Evolutionary conservation across 2,888 invertebrate genomes (phyloP).

Genomic region (Macrosoma leucophasiata): DNA sequence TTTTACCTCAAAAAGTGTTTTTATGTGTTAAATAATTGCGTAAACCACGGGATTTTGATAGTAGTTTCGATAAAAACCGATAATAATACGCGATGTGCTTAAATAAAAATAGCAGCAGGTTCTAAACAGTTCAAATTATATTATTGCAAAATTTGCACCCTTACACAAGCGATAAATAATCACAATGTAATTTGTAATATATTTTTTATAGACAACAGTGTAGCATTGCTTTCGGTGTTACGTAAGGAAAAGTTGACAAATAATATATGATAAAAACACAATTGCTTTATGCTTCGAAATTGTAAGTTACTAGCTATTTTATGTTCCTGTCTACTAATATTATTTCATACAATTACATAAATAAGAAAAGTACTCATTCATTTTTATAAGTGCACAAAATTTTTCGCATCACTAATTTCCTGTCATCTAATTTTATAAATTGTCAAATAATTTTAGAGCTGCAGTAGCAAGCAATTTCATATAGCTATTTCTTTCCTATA

Average conservation of each 20-base stretch:
- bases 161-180: constrained; percentile 58
- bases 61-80: constrained; percentile 1
- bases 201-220: constrained; percentile 49
- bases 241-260: constrained; percentile 16
- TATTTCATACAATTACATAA: too few relatives aligned
- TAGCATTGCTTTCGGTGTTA: constrained; percentile 59
- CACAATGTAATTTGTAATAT: constrained; percentile 68
- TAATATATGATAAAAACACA: constrained; percentile 33
- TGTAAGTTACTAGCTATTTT: constrained; percentile 39
- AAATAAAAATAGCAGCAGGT: constrained; percentile 57
- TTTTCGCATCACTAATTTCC: too few relatives aligned
- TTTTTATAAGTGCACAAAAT: too few relatives aligned
- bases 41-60: too few relatives aligned
- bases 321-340: constrained; percentile 3
- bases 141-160: constrained; percentile 61
- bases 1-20: too few relatives aligned
- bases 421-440: too few relatives aligned
- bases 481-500: too few relatives aligned
- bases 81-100: constrained; percentile 37
- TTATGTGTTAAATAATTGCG: too few relatives aligned
- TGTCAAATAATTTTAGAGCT: too few relatives aligned
- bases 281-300: constrained; percentile 53
- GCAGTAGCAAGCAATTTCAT: too few relatives aligned
- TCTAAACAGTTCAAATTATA: constrained; percentile 55
- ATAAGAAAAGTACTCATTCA: too few relatives aligned